phyloP scores from a whole-genome alignment of 2,888 invertebrate genomes.

The Vannuccia rotundouncinata region DNA sequence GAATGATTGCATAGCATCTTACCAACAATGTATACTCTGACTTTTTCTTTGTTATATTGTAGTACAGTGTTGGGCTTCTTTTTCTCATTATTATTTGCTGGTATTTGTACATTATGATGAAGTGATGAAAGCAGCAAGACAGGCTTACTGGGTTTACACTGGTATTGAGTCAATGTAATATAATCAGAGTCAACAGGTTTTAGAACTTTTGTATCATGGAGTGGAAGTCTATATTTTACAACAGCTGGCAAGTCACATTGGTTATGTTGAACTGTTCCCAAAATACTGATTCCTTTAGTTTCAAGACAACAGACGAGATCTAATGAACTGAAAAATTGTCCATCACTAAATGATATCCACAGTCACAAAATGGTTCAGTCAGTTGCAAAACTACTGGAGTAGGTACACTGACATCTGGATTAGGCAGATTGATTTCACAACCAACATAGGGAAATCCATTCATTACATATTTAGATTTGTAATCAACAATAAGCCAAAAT shows the following conservation, averaged over 20 bases:
- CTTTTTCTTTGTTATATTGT: too few relatives aligned
- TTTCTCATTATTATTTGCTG: too few relatives aligned
- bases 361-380: conserved; percentile 4
- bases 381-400: conserved; percentile 9
- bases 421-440: conserved; percentile 1
- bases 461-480: conserved; percentile 13
- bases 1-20: too few relatives aligned
- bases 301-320: neutral
- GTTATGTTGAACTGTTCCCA: neutral
- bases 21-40: too few relatives aligned
- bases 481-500: conserved; percentile 21
- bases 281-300: neutral
- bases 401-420: conserved; percentile 10
- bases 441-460: conserved; percentile 22
- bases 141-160: neutral
- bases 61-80: too few relatives aligned
- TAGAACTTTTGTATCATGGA: neutral
- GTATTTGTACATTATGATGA: too few relatives aligned
- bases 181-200: neutral
- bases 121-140: neutral
- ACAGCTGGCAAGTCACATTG: neutral
- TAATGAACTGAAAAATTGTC: conserved; percentile 13
- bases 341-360: conserved; percentile 5
- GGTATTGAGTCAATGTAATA: neutral
- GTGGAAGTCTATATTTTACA: neutral